Base-by-base conservation (phyloP, 2,888 invertebrate species). In the Erebia epiphron region DNA sequence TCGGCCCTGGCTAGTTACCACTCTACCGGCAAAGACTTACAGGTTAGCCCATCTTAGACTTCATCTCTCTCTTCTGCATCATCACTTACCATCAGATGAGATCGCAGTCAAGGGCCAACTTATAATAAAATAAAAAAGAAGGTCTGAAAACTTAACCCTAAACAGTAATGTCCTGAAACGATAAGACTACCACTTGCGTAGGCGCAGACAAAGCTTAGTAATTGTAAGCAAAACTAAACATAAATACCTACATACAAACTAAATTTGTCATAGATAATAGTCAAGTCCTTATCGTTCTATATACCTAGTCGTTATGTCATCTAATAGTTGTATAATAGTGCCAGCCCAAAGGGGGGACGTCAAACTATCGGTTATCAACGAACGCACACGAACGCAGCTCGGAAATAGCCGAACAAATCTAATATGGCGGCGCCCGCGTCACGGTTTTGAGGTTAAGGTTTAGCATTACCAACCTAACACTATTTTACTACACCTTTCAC, bases 371-470 rank as follows among this genome's bases (percentile, higher is more conserved):
- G 79, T 85, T 82, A 88, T 73, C 72, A 67, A 62, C 70, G 57
- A 66, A 74, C 79, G 77, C 75, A 66, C 70, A 56, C 82, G 89
- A 89, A 89, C 80, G 79, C 73, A 68, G 73, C 73, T 82, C 91
- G 90, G 91, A 80, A 77, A 78, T 72, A 78, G 75, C 84, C 90
- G 90, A 90, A 83, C 76, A 75, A 67, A 72, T 72, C 86, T 83
- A 91, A 90, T 79, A 91, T 91, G 91, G 91, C 91, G 86, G 79
- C 85, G 78, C 73, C 74, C 72, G 79, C 89, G 88, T 90, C 92
- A 90, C 86, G 88, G 89, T 92, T 92, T 92, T 91, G 91, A 93
- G 92, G 92, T 93, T 91, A 92, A 92, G 92, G 92, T 91, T 92
- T 92, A 90, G 89, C 90, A 91, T 92, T 92, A 91, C 85, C 70